phyloP scores from a whole-genome alignment of 1,140 invertebrate genomes.

The Hyposmocoma kahamanoa region DNA sequence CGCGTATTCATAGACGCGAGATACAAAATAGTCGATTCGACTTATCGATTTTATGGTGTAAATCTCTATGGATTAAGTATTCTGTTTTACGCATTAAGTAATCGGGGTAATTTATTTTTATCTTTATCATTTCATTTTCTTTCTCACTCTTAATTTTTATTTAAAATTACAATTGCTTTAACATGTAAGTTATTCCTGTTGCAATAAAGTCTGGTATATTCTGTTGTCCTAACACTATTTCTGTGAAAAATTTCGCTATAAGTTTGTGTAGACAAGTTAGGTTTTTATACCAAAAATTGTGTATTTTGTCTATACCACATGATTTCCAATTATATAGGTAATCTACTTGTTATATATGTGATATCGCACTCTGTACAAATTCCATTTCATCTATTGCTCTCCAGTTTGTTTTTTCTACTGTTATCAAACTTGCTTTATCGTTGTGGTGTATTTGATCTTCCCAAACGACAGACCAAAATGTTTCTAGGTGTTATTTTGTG shows the following conservation, averaged over 20 bases:
- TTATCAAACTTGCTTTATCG: too few species aligned
- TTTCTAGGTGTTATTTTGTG: neutral
- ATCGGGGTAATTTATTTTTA: too few species aligned
- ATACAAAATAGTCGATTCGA: too few species aligned
- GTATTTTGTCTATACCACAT: neutral
- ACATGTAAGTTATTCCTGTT: neutral
- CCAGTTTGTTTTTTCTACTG: neutral
- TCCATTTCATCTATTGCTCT: neutral
- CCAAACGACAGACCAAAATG: neutral
- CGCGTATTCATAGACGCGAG: too few species aligned
- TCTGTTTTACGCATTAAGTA: too few species aligned
- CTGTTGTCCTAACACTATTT: neutral
- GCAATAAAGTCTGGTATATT: neutral
- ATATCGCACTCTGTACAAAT: neutral
- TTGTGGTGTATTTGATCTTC: neutral
- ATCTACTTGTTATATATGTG: neutral
- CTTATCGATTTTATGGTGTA: too few species aligned
- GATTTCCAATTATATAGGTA: neutral
- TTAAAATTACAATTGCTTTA: too few species aligned
- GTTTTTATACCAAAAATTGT: slow-evolving; percentile 5
- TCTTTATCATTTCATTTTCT: too few species aligned
- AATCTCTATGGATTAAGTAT: too few species aligned
- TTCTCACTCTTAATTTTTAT: too few species aligned
- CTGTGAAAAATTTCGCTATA: neutral
- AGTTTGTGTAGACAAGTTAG: neutral